These are phyloP conservation scores for Ceratina australensis DNA, from an alignment of 1,140 invertebrate species.

Conservation along the genomic window DNA sequence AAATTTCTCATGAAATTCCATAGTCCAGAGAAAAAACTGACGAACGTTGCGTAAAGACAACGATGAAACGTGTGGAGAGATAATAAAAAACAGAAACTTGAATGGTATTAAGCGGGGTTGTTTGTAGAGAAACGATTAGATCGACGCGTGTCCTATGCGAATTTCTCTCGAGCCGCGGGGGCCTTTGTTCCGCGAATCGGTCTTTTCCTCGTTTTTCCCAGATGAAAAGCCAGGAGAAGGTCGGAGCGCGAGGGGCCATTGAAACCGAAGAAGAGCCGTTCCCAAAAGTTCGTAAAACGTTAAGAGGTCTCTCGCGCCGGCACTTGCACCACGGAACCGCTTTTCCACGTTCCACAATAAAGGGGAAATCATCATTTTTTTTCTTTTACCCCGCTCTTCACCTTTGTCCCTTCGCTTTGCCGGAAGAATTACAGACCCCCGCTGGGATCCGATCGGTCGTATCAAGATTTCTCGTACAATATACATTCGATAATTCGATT, in stretches of 20 bases:
- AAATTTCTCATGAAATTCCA: too few relatives aligned
- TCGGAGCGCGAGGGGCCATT: constrained; percentile 10
- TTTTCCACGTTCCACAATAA: constrained; percentile 22
- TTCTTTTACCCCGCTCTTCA: not conserved
- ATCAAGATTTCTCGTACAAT: too few relatives aligned
- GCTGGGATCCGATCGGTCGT: not conserved
- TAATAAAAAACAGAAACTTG: too few relatives aligned
- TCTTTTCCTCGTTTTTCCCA: not conserved
- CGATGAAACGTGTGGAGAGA: too few relatives aligned
- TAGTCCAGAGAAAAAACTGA: too few relatives aligned
- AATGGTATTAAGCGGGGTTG: too few relatives aligned
- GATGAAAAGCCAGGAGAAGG: not conserved
- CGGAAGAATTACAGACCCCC: not conserved
- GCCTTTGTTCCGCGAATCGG: constrained; percentile 19
- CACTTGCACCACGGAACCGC: constrained; percentile 2
- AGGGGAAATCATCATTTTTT: constrained; percentile 2
- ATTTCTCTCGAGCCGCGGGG: too few relatives aligned
- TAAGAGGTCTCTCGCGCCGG: constrained; percentile 6
- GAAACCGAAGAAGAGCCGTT: constrained; percentile 50
- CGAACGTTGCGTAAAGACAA: too few relatives aligned
- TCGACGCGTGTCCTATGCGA: too few relatives aligned
- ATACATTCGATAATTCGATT: too few relatives aligned
- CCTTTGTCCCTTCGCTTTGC: not conserved
- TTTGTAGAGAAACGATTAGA: not conserved
- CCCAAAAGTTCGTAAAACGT: constrained; percentile 48